Evolutionary conservation across 64 coral and sea anemone species (phyloP), one percentile per base, ranked within the genome.

Genomic region (Pocillopora verrucosa): DNA sequence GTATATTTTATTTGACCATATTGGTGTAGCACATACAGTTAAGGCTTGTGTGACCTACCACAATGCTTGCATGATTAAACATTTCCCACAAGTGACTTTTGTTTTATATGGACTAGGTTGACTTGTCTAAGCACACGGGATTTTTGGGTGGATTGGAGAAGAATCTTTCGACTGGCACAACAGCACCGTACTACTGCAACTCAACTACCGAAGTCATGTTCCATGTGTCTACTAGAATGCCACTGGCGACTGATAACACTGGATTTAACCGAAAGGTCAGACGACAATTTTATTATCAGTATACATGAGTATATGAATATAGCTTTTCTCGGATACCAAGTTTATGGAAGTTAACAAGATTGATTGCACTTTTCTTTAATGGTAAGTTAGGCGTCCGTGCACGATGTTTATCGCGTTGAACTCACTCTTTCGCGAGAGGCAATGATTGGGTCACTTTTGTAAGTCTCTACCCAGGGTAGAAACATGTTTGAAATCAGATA

Each of bases 111-210:
- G 60, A 75, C 38, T 61, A 98, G 96, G 96, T 98, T 60, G 97
- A 99, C 51, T 88, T 99, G 36, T 95, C 97, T 56, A 95, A 87
- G 36, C 97, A 99, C 74, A 99, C 97, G 16, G 97, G 97, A 51
- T 99, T 99, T 87, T 87, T 99, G 83, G 97, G 97, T 65, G 97
- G 97, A 19, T 65, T 99, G 57, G 97, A 99, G 68, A 94, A 87
- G 59, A 99, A 95, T 86, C 93, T 92, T 15, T 99, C 97, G 13
- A 99, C 97, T 57, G 97, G 97, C 67, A 86, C 90, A 16, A 99
- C 97, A 24, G 97, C 97, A 22, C 93, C 91, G 2, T 99, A 99
- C 36, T 99, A 93, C 80, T 94, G 94, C 41, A 93, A 76, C 3
- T 99, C 97, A 19, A 95, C 94, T 4, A 76, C 92, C 34, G 97